These are phyloP conservation scores for Prunella fulvescens DNA, from an alignment of 2,113 vertebrate species.

Conservation along the genomic window DNA sequence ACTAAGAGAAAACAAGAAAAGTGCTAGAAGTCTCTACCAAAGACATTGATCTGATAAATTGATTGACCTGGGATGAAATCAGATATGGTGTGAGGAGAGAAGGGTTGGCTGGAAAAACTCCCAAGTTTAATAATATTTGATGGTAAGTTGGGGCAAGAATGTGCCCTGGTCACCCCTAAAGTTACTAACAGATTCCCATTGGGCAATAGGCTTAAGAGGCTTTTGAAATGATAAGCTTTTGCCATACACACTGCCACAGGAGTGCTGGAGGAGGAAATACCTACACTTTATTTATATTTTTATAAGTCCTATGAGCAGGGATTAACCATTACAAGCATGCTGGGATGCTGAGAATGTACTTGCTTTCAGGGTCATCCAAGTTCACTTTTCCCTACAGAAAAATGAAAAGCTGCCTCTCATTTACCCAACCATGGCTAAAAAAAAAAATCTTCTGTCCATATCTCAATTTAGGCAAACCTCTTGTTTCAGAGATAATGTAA, in stretches of 20 bases:
- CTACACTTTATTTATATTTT: neutral
- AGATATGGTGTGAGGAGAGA: neutral
- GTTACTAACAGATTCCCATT: neutral
- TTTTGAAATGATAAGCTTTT: neutral
- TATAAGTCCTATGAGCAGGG: neutral
- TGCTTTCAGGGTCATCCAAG: neutral
- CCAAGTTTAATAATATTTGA: neutral
- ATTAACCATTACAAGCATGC: neutral
- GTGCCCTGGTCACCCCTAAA: neutral
- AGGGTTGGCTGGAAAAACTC: neutral
- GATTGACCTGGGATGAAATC: neutral
- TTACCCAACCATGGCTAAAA: neutral
- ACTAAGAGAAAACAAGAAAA: neutral
- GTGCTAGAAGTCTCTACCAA: neutral
- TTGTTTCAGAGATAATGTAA: neutral
- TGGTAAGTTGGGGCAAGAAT: neutral
- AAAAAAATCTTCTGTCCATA: rapidly evolving
- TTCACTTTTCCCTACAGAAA: neutral
- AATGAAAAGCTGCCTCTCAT: neutral
- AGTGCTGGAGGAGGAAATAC: neutral
- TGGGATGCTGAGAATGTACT: neutral
- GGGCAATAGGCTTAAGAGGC: neutral
- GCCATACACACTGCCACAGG: neutral
- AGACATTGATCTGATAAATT: neutral
- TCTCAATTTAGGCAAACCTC: neutral